Evolutionary conservation across 2,888 invertebrate species (phyloP), one percentile per base, ranked within the genome.

Genomic region (Campaea margaritaria): DNA sequence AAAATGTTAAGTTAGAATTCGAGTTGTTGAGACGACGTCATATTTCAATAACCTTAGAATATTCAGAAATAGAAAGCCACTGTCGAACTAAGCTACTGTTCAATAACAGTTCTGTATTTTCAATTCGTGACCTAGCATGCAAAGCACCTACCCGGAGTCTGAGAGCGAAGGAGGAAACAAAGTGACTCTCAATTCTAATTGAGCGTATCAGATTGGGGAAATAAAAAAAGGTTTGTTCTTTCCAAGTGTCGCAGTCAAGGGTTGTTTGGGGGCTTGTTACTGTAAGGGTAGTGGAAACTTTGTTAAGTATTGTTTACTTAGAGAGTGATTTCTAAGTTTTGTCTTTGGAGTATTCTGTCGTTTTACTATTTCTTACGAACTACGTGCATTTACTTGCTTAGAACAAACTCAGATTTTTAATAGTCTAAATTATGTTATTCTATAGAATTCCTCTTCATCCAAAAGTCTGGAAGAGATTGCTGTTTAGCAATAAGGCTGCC

Each of bases 61-160:
- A 21, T 21, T 21, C 21, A 21, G 21, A 21, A 21, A 21, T 3
- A 21, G 5, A 21, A 21, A 21, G 10, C 12, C 8, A n/a, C n/a
- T 36, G 1, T 36, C 0, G 12, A 45, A 14, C 45, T 38, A 8
- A 15, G 11, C 5, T 50, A 50, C 56, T 57, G 56, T 9, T 10
- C 7, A 31, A 11, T 49, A 12, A 16, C 5, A 27, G 46, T 43
- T 48, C 41, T 13, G 12, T 38, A 36, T 73, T 78, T 78, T 78
- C 73, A 72, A 71, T 77, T 72, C 85, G 84, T 83, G 85, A 83
- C 82, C 77, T 73, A 67, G 84, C 83, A 84, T 83, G 78, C 66
- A 68, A 69, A 69, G 63, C 59, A 64, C 42, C 47, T n/a, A n/a
- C n/a, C n/a, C n/a, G n/a, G n/a, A n/a, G n/a, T n/a, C 45, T 10